These are phyloP conservation scores for Odontesthes bonariensis DNA, from an alignment of 2,113 vertebrate genomes.

Conservation along the genomic window DNA sequence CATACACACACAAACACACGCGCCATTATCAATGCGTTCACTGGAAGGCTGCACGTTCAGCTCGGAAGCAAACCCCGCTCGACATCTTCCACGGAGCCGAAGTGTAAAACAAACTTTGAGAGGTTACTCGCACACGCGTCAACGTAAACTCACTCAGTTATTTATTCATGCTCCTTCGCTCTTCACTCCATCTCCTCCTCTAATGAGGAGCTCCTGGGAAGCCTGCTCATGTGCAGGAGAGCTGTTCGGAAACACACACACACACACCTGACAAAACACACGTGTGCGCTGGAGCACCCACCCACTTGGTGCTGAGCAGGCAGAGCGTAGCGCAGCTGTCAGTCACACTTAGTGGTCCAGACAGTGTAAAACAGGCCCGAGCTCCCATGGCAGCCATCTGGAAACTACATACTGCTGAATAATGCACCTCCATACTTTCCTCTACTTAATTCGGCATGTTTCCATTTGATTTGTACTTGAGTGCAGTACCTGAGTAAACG, in stretches of 20 bases:
- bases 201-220: constrained; percentile 72
- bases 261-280: constrained; percentile 66
- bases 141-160: constrained; percentile 48
- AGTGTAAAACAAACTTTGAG: constrained; percentile 50
- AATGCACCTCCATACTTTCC: constrained; percentile 67
- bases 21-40: background rate
- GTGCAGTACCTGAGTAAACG: constrained; percentile 1
- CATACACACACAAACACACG: constrained; percentile 26
- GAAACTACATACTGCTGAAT: constrained; percentile 76
- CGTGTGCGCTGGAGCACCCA: constrained; percentile 61
- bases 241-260: constrained; percentile 36
- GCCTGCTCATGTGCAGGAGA: constrained; percentile 51
- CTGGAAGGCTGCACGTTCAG: constrained; percentile 9
- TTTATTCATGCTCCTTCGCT: constrained; percentile 61
- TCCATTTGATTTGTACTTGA: constrained; percentile 24
- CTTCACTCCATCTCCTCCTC: constrained; percentile 48
- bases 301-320: constrained; percentile 71
- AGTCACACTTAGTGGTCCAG: constrained; percentile 81
- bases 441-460: constrained; percentile 49
- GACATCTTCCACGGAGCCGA: constrained; percentile 43
- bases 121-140: constrained; percentile 42
- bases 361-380: constrained; percentile 76
- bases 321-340: constrained; percentile 76
- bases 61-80: constrained; percentile 32
- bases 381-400: constrained; percentile 77